phyloP scores from a whole-genome alignment of 2,797 vertebrate genomes.

The Sebastes reedi region DNA sequence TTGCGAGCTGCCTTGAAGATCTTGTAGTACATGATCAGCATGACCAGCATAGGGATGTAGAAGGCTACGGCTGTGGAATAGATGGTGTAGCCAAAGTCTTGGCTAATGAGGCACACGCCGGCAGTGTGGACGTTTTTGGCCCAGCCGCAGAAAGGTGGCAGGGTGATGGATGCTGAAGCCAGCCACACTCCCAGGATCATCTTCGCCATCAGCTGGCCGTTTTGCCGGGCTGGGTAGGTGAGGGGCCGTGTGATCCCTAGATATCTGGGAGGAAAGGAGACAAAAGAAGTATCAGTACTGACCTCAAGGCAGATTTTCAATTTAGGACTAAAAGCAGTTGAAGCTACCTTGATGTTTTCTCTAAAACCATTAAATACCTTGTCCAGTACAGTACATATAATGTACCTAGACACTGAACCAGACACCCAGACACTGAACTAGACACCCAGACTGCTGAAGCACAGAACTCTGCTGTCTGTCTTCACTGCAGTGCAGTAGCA shows the following conservation, averaged over 20 bases:
- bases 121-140: constrained; percentile 84
- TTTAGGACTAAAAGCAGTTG: neutral
- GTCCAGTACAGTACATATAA: neutral
- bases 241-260: constrained; percentile 86
- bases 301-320: neutral
- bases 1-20: constrained; percentile 87
- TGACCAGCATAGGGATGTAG: constrained; percentile 88
- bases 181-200: constrained; percentile 88
- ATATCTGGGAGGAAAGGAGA: constrained; percentile 73
- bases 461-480: neutral
- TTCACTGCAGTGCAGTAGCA: neutral
- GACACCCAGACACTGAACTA: neutral
- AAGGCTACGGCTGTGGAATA: constrained; percentile 87
- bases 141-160: constrained; percentile 87
- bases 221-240: constrained; percentile 86
- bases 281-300: constrained; percentile 21
- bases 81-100: constrained; percentile 87
- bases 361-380: neutral
- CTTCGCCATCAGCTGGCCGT: constrained; percentile 87
- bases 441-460: neutral
- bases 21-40: constrained; percentile 89
- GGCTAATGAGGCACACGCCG: constrained; percentile 87
- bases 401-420: neutral
- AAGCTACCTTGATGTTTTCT: neutral
- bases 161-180: constrained; percentile 85